These are phyloP conservation scores for Campoplex nolae DNA, from an alignment of 2,888 invertebrate genomes.

Conservation along the genomic window DNA sequence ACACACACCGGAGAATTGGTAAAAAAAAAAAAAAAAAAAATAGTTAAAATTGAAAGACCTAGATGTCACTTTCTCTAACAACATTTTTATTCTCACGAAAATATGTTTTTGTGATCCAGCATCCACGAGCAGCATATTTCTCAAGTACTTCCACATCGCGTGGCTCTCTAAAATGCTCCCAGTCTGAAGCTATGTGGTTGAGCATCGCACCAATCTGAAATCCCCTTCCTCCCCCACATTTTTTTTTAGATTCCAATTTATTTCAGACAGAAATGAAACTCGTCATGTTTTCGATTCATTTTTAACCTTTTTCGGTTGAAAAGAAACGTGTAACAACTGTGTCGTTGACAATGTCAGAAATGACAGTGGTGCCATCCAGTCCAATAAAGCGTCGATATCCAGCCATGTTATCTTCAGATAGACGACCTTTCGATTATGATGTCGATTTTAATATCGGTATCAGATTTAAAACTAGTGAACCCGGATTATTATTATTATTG, in stretches of 20 bases:
- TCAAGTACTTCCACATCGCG: constrained; percentile 36
- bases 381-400: constrained; percentile 47
- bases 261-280: background rate
- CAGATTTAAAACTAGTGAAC: background rate
- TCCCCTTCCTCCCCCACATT: background rate
- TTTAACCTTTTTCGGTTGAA: constrained; percentile 41
- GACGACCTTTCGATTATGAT: constrained; percentile 36
- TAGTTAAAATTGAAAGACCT: background rate
- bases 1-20: background rate
- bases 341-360: background rate
- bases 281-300: background rate
- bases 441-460: background rate
- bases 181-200: constrained; percentile 31
- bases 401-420: constrained; percentile 13
- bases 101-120: constrained; percentile 33
- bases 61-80: background rate
- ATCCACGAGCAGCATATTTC: constrained; percentile 38
- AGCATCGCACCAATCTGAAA: constrained; percentile 26
- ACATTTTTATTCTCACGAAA: constrained; percentile 20
- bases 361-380: constrained; percentile 31
- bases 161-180: constrained; percentile 3
- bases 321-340: constrained; percentile 48
- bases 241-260: background rate
- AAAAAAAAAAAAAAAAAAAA: no score
- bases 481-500: background rate